Base-by-base conservation (phyloP, 2,888 invertebrate species). In the Phyllotreta cruciferae region DNA sequence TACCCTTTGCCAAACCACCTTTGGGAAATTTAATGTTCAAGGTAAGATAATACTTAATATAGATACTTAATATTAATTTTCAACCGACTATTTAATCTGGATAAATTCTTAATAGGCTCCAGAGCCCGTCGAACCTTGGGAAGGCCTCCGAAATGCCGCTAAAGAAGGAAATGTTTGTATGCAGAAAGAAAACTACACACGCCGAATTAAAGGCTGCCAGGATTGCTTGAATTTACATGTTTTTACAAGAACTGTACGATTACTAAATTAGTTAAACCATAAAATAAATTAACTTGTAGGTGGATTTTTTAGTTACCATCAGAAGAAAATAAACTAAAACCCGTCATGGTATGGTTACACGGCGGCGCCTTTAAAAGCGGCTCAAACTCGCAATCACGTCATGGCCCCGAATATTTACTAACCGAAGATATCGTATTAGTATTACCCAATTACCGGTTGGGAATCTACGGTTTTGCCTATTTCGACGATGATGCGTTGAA, bases 1-100 rank as follows among this genome's bases (percentile, higher is more conserved):
- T 81, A 47, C 81, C 80, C 0, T 81, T 78, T 56, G 81, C 77
- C 2, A 74, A 78, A 70, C 76, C 81, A 10, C 80, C 81, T 0
- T 34, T 79, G 36, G 78, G 78, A 36, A 64, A 74, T 6, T 70
- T 79, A 9, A 71, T 81, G 70, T 80, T 79, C 71, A 77, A 78
- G 74, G 80, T 81, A 74, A 68, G 10, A 35, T 1, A 8, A 6
- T 10, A 45, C 45, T 7, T 45, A 41, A 41, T 2, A 41, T 41
- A 3, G 45, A 6, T 10, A 45, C 45, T 7, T 45, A 41, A 41
- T 2, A 41, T 41, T 41, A 41, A n/a, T 41, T 41, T 24, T 24
- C 4, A 24, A 4, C 24, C 4, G 4, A 24, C 4, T 24, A 24
- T 24, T 24, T 24, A 24, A 24, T 24, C 24, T 24, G 24, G 1